Percentiles rank a stretch among this genome's conserved stretches.
Evolutionary conservation across 2,113 vertebrate genomes (phyloP).

Genomic region (Gopherus evgoodei): DNA sequence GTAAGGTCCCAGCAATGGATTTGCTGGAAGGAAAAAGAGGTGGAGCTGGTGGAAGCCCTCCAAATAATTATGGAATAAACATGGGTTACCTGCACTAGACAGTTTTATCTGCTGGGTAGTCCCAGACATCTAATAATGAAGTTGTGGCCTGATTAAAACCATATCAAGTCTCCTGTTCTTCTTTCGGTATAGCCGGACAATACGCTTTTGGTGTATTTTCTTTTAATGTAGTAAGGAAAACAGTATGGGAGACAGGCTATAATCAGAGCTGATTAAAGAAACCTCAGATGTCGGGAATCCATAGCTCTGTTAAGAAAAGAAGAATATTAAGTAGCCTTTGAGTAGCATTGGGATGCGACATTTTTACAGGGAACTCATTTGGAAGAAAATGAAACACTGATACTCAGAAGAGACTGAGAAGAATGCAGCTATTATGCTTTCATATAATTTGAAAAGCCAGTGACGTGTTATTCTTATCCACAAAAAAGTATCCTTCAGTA

Average conservation of each 20-base stretch:
- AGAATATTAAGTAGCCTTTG: constrained; percentile 50
- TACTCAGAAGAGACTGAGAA: constrained; percentile 32
- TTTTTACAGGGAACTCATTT: constrained; percentile 60
- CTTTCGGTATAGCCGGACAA: too few relatives aligned
- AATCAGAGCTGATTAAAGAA: constrained; percentile 53
- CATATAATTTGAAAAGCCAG: constrained; percentile 40
- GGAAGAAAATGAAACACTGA: constrained; percentile 55
- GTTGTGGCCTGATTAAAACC: too few relatives aligned
- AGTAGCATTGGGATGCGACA: not conserved
- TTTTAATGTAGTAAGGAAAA: constrained; percentile 39
- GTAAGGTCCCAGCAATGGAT: too few relatives aligned
- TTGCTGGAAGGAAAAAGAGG: too few relatives aligned
- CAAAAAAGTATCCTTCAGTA: constrained; percentile 36
- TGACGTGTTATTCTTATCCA: constrained; percentile 42
- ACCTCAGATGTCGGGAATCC: constrained; percentile 22
- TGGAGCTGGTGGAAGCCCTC: too few relatives aligned
- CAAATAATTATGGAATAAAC: too few relatives aligned
- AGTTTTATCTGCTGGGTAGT: too few relatives aligned
- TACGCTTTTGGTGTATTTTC: not conserved
- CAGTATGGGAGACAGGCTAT: not conserved
- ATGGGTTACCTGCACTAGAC: too few relatives aligned
- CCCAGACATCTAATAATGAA: too few relatives aligned
- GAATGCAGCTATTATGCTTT: constrained; percentile 40
- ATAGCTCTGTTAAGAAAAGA: constrained; percentile 44
- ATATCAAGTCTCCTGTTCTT: too few relatives aligned